Evolutionary conservation across 1,140 invertebrate genomes (phyloP).

Genomic region (Ctenoplectra terminalis): DNA sequence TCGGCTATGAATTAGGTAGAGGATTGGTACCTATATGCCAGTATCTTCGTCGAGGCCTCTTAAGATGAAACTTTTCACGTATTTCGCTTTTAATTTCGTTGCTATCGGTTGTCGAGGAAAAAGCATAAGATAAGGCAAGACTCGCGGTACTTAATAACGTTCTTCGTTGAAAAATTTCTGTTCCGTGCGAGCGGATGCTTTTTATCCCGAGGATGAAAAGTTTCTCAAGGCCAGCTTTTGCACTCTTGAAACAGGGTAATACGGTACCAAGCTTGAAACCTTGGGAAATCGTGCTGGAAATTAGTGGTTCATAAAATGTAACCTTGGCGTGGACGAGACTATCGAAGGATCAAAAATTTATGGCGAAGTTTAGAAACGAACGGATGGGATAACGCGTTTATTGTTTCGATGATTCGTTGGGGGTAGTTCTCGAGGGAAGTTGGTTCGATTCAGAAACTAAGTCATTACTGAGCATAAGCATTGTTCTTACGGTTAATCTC

Average conservation of each 20-base stretch:
- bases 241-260: background rate
- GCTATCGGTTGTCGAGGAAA: background rate
- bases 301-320: background rate
- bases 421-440: background rate
- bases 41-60: slow-evolving; percentile 14
- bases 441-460: slow-evolving; percentile 3
- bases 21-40: slow-evolving; percentile 15
- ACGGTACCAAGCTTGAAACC: too few species aligned
- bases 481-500: slow-evolving; percentile 76
- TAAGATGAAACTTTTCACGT: slow-evolving; percentile 47
- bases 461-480: slow-evolving; percentile 67
- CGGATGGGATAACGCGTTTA: background rate
- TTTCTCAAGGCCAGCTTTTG: background rate
- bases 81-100: slow-evolving; percentile 47
- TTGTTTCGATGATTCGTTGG: background rate
- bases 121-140: background rate
- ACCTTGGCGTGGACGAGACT: background rate
- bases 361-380: background rate
- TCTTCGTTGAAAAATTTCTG: slow-evolving; percentile 1
- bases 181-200: background rate
- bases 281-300: background rate
- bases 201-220: background rate
- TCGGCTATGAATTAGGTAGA: slow-evolving; percentile 67
- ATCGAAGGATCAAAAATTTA: background rate
- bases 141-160: background rate